Evolutionary conservation across 2,113 vertebrate genomes (phyloP).

Genomic region (Morone saxatilis): DNA sequence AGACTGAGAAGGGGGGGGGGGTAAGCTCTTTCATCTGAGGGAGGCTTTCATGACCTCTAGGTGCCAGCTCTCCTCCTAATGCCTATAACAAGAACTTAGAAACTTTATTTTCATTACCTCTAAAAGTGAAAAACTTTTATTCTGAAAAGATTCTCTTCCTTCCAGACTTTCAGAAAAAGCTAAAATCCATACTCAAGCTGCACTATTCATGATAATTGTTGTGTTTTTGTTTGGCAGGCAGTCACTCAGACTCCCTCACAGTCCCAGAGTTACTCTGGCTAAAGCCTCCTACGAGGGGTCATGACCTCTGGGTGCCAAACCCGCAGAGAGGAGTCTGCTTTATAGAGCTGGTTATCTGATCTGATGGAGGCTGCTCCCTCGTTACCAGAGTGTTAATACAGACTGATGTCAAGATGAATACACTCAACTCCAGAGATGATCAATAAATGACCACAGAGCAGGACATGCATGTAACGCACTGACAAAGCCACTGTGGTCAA

Average conservation of each 20-base stretch:
- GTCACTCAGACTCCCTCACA: conserved; percentile 37
- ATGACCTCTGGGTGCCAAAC: conserved; percentile 83
- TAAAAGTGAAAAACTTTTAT: conserved; percentile 10
- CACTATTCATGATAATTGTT: conserved; percentile 37
- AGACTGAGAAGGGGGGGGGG: conserved; percentile 9
- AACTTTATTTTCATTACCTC: conserved; percentile 1
- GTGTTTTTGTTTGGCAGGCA: conserved; percentile 52
- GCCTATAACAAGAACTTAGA: conserved; percentile 13
- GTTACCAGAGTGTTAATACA: conserved; percentile 85
- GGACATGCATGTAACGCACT: conserved; percentile 55
- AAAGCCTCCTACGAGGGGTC: conserved; percentile 79
- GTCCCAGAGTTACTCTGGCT: conserved; percentile 56
- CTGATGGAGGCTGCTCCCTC: conserved; percentile 81
- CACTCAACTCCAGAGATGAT: conserved; percentile 79
- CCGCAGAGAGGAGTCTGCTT: conserved; percentile 79
- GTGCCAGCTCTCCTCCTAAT: conserved; percentile 53
- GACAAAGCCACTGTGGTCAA: conserved; percentile 73
- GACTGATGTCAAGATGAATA: conserved; percentile 86
- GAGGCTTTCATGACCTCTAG: conserved; percentile 63
- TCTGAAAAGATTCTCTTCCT: conserved; percentile 19
- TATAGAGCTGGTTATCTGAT: conserved; percentile 83
- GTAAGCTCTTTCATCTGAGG: conserved; percentile 42
- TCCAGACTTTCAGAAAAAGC: background rate
- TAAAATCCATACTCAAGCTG: background rate
- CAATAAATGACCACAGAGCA: conserved; percentile 79